phyloP scores from a whole-genome alignment of 2,888 invertebrate species.

The Coelogynopora nodosa region DNA sequence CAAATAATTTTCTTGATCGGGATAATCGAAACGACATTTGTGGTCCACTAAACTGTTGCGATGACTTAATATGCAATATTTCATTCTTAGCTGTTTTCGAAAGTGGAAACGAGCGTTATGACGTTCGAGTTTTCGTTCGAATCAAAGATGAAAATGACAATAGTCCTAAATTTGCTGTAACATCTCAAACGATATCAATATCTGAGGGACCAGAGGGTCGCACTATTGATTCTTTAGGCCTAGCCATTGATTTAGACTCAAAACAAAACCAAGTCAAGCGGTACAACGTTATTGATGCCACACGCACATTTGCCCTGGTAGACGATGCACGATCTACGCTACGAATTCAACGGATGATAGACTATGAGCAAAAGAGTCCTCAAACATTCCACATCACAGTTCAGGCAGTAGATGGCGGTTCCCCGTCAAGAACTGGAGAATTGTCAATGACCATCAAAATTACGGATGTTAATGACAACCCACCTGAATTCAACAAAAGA shows the following conservation, averaged over 20 bases:
- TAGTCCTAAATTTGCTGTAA: neutral
- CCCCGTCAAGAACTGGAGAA: neutral
- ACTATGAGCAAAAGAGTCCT: neutral
- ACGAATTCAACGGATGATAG: neutral
- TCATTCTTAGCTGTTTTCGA: neutral
- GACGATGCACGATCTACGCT: neutral
- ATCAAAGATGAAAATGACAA: neutral
- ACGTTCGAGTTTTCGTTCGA: neutral
- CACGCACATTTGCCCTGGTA: neutral
- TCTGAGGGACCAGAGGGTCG: neutral
- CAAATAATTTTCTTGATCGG: constrained; percentile 33
- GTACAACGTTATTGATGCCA: neutral
- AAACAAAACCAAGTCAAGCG: neutral
- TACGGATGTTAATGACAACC: constrained; percentile 26
- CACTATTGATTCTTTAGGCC: neutral
- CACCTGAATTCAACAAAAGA: neutral
- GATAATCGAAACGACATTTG: constrained; percentile 40
- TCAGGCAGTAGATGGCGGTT: neutral
- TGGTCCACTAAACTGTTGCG: constrained; percentile 40
- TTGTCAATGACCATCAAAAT: neutral
- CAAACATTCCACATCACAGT: neutral
- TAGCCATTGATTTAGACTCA: neutral
- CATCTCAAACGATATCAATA: neutral
- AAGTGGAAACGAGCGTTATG: neutral
- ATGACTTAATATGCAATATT: neutral